Base-by-base conservation (phyloP, 2,888 invertebrate species). In the Gryllus longicercus region DNA sequence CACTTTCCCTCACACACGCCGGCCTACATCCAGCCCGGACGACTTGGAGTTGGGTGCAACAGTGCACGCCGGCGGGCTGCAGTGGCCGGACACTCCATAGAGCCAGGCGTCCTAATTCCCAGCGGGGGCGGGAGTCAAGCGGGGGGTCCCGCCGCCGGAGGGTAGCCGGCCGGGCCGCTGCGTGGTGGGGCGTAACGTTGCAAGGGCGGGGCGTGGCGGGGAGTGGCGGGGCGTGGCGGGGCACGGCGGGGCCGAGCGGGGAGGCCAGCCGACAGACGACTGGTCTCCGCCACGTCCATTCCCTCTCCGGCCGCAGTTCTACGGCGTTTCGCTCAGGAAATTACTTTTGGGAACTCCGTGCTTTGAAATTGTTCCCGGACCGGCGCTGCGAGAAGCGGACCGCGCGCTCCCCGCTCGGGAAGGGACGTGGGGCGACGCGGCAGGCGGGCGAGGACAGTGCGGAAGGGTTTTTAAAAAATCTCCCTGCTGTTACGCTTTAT, bases 291-390 rank as follows among this genome's bases (percentile, higher is more conserved):
- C 16, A 1, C 63, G 63, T n/a, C 14, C n/a, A 63, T 63, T n/a
- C 63, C 63, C 63, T 63, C 63, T n/a, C 16, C 63, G 63, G 63
- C n/a, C 63, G 63, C 63, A 63, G 63, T 63, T 63, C 63, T n/a
- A 63, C 63, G 76, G 74, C 78, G 78, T 38, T 76, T n/a, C 75
- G 50, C 80, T 78, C 81, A 79, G 81, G 81, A 81, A 81, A 81
- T 81, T 81, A 81, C 79, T 49, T 79, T 76, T 38, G 79, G 81
- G 77, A 80, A 79, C 80, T 74, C 80, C 50, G 79, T 51, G 63
- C 76, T 79, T 81, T 74, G 49, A 76, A 79, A 79, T 77, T 23
- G 51, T 79, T 77, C 51, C 79, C 79, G 63, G 77, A 49, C 74
- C 63, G n/a, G 16, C 63, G 63, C 14, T 63, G 63, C 16, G n/a